Evolutionary conservation across 2,113 vertebrate species (phyloP), one percentile per base, ranked within the genome.

Genomic region (Brienomyrus brachyistius): DNA sequence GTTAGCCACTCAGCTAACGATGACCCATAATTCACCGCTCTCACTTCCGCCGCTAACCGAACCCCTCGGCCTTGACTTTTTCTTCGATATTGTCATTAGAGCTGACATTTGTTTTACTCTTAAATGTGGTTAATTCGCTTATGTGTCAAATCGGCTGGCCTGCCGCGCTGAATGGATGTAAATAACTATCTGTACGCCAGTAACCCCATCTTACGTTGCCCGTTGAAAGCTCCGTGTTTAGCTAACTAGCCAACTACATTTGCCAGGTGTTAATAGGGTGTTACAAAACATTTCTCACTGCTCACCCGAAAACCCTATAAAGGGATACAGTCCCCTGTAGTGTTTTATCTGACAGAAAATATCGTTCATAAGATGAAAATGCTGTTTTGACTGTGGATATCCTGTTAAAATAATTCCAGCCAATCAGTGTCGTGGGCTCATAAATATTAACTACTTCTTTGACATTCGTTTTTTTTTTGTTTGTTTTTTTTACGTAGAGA

Each of bases 11-110:
- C n/a, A 23, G 35, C 56, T 51, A 45, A 48, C 70, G 21, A n/a
- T 1, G 13, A 0, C 62, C 23, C 17, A 82, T 40, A 90, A 48
- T 91, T 15, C 52, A 62, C 19, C n/a, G 35, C n/a, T 82, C 21
- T 45, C 23, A 86, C 91, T 93, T 94, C 94, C 92, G 93, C 45
- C 87, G 77, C 77, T 19, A 43, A 2, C 0, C n/a, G 59, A 40
- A 5, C 21, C 19, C 15, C 7, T 83, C 45, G 31, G 6, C 6
- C 43, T 8, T 43, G 31, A 43, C 4, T 19, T 19, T 80, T 15
- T 43, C 5, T 7, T 5, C 19, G 10, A 9, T 5, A 19, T 0
- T 2, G 13, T 80, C 35, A 15, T 43, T 80, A 80, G 31, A 8
- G 35, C 31, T 40, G 15, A 1, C 10, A 7, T 15, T 80, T 80